Percentiles rank a stretch among this genome's conserved stretches.
Conservation (phyloP, 2,888 invertebrate species). For the Caradrina clavipalpis region DNA sequence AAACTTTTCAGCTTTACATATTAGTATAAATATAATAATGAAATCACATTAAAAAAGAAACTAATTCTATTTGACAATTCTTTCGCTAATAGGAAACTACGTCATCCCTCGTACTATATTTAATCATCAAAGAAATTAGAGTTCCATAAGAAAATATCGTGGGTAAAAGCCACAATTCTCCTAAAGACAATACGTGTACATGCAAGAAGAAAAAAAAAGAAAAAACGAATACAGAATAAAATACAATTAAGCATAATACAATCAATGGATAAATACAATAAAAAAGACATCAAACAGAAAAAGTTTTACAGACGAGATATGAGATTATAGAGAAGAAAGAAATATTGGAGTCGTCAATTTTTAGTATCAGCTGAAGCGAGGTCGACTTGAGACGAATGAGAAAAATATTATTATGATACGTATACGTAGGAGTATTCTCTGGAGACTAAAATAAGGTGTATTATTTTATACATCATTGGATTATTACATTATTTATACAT, state of each 20-base stretch:
- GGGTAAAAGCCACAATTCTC: neutral
- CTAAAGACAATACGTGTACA: neutral
- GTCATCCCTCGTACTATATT: no score
- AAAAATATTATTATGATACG: neutral
- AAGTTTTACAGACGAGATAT: constrained; percentile 17
- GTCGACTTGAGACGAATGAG: neutral
- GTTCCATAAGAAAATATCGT: no score
- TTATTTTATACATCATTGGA: no score
- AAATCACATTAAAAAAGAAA: no score
- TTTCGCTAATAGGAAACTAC: no score
- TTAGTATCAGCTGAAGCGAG: constrained; percentile 49
- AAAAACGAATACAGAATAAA: neutral
- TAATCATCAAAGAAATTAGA: no score
- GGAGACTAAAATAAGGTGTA: no score
- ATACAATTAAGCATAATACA: constrained; percentile 22
- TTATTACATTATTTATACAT: no score
- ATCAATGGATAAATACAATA: constrained; percentile 16
- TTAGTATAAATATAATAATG: no score
- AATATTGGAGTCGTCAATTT: constrained; percentile 49
- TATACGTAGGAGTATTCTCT: no score
- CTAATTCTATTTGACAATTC: no score
- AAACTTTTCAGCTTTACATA: no score
- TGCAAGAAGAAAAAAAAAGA: neutral
- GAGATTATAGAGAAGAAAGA: constrained; percentile 3
- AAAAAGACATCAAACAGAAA: constrained; percentile 17